Conservation (phyloP, 2,888 invertebrate genomes). For the Zygaena filipendulae region DNA sequence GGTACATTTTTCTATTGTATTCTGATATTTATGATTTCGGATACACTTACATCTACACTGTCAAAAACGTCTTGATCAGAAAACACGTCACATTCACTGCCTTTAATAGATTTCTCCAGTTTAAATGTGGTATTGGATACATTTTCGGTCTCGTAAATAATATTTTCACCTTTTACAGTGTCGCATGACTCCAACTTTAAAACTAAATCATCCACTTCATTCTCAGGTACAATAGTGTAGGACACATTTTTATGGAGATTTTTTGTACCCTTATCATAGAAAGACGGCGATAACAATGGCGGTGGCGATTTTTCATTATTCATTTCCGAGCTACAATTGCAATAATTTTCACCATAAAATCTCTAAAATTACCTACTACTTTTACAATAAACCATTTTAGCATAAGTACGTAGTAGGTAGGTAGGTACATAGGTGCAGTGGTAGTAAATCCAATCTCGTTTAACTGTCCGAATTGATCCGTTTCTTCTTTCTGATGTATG, state of each 20-base stretch:
- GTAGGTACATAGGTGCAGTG: too few relatives aligned
- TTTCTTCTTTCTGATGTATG: conserved; percentile 86
- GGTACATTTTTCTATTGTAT: too few relatives aligned
- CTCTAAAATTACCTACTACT: conserved; percentile 6
- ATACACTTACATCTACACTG: conserved; percentile 46
- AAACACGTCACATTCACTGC: conserved; percentile 90
- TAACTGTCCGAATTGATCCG: too few relatives aligned
- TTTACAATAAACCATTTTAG: neutral
- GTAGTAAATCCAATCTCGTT: too few relatives aligned
- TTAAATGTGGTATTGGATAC: conserved; percentile 25
- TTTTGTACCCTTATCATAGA: too few relatives aligned
- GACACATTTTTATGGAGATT: too few relatives aligned
- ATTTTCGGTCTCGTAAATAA: conserved; percentile 15
- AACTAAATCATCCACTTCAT: conserved; percentile 14
- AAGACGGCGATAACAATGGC: too few relatives aligned
- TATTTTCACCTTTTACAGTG: conserved; percentile 3
- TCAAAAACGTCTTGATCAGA: conserved; percentile 90
- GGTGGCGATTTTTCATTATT: too few relatives aligned
- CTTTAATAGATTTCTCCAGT: conserved; percentile 49
- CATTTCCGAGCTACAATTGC: neutral
- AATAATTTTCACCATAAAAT: conserved; percentile 6
- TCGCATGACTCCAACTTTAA: conserved; percentile 2
- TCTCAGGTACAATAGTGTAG: too few relatives aligned
- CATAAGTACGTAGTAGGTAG: neutral
- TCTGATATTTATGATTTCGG: too few relatives aligned